Evolutionary conservation across 1,140 invertebrate genomes (phyloP), one percentile per base, ranked within the genome.

Genomic region (Hycleus cichorii): DNA sequence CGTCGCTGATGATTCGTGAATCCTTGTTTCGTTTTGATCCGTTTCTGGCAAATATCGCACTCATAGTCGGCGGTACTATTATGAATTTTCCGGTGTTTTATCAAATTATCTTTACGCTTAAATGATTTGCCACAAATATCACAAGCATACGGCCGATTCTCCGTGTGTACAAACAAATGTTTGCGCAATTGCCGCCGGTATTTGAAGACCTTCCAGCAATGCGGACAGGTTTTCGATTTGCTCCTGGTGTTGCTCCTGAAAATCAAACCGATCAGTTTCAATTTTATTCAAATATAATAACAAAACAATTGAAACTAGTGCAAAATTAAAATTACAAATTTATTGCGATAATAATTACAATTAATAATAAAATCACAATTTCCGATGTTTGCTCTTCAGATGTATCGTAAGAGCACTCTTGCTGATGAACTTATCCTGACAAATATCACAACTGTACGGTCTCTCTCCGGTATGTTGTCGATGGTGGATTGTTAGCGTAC

Each of bases 1-100:
- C 82, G 80, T 7, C 81, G 75, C 7, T 32, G 32, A 3, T 32
- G 32, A 7, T 32, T 32, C 32, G 32, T 32, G 32, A 32, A 32
- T 4, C 32, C 32, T 7, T 32, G 32, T 32, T 32, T 32, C 32
- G 32, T 32, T 32, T 32, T 32, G 32, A 32, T 32, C 4, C 32
- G 32, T 58, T 78, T 78, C 4, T 72, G 68, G 53, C 78, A 80
- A 11, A 72, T 72, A n/a, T 77, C 72, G 52, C 78, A 80, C 60
- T 73, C 77, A 55, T 76, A 79, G 68, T 78, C 70, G 8, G 72
- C 76, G 39, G 62, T 71, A 69, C 76, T 72, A 69, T 77, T 66
- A 50, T 72, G 70, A 1, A 64, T 64, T 46, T 64, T 59, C 9
- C 70, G 65, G 55, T 78, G 75, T 26, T 72, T 66, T 8, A 73